These are phyloP conservation scores for Pterostichus madidus DNA, from an alignment of 2,888 invertebrate genomes.

Conservation along the genomic window DNA sequence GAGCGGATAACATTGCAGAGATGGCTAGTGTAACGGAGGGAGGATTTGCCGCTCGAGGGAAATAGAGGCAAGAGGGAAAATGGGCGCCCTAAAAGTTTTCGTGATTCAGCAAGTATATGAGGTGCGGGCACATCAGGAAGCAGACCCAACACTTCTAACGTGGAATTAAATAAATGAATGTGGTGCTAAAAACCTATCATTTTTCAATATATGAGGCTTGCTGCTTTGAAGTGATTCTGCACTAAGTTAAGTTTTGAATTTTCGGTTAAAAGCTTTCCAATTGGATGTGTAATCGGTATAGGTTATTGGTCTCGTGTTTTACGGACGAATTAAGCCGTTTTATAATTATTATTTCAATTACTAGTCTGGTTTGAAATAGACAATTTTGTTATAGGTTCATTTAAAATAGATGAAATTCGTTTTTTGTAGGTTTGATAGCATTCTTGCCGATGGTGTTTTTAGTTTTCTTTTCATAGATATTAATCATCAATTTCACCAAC, in stretches of 20 bases:
- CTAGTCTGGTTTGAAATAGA: too few species aligned
- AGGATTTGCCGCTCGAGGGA: constrained; percentile 8
- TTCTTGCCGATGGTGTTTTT: too few species aligned
- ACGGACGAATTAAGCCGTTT: not conserved
- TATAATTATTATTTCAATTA: too few species aligned
- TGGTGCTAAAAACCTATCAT: constrained; percentile 65
- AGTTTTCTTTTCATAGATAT: too few species aligned
- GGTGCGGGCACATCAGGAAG: constrained; percentile 61
- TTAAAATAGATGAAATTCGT: too few species aligned
- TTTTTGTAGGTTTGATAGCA: too few species aligned
- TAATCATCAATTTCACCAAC: too few species aligned
- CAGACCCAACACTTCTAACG: constrained; percentile 53
- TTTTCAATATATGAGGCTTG: constrained; percentile 57
- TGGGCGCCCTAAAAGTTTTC: constrained; percentile 56
- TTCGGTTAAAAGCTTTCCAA: constrained; percentile 21
- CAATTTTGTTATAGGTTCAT: too few species aligned
- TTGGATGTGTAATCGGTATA: not conserved
- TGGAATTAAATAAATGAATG: constrained; percentile 64
- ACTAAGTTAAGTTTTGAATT: not conserved
- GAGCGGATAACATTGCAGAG: not conserved
- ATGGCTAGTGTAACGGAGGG: not conserved
- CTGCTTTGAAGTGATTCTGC: constrained; percentile 32
- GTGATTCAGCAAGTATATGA: constrained; percentile 58
- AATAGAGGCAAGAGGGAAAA: not conserved
- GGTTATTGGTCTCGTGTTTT: not conserved